These are phyloP conservation scores for Drosophila neotestacea DNA, from an alignment of 2,888 invertebrate species.

Conservation along the genomic window DNA sequence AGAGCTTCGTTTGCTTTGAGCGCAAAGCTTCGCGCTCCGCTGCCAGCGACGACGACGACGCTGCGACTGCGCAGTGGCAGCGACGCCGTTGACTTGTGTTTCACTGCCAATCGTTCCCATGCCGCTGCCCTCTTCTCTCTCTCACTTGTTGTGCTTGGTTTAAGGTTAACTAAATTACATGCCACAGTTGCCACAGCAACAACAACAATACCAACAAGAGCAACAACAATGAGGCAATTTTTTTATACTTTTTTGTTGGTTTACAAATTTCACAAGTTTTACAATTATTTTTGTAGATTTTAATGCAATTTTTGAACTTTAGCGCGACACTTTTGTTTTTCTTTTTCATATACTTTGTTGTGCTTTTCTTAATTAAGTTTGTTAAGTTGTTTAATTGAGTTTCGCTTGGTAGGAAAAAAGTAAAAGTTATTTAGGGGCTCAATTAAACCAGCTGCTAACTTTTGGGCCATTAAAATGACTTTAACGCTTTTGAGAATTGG, in stretches of 20 bases:
- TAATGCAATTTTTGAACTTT: slow-evolving; percentile 72
- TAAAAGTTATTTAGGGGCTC: slow-evolving; percentile 70
- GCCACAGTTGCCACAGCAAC: slow-evolving; percentile 63
- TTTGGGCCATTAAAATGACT: slow-evolving; percentile 49
- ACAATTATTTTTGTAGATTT: slow-evolving; percentile 28
- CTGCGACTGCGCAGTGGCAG: slow-evolving; percentile 30
- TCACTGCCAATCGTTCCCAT: slow-evolving; percentile 61
- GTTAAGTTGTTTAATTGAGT: slow-evolving; percentile 42
- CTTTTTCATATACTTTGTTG: background rate
- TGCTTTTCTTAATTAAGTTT: slow-evolving; percentile 31
- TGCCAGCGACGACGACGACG: slow-evolving; percentile 1
- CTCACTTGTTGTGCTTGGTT: slow-evolving; percentile 25
- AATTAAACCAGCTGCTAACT: slow-evolving; percentile 58
- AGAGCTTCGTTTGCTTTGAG: slow-evolving; percentile 14
- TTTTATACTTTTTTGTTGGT: slow-evolving; percentile 16
- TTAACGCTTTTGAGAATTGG: slow-evolving; percentile 44
- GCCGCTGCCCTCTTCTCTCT: slow-evolving; percentile 8
- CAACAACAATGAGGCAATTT: slow-evolving; percentile 61
- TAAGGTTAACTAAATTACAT: slow-evolving; percentile 69
- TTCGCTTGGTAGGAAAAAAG: slow-evolving; percentile 61
- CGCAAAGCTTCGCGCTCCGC: slow-evolving; percentile 9
- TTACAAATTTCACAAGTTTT: slow-evolving; percentile 57
- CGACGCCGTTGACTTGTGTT: slow-evolving; percentile 31
- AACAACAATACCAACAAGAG: slow-evolving; percentile 28
- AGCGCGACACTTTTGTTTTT: slow-evolving; percentile 41